phyloP scores from a whole-genome alignment of 1,140 invertebrate genomes.

The Mercenaria mercenaria region DNA sequence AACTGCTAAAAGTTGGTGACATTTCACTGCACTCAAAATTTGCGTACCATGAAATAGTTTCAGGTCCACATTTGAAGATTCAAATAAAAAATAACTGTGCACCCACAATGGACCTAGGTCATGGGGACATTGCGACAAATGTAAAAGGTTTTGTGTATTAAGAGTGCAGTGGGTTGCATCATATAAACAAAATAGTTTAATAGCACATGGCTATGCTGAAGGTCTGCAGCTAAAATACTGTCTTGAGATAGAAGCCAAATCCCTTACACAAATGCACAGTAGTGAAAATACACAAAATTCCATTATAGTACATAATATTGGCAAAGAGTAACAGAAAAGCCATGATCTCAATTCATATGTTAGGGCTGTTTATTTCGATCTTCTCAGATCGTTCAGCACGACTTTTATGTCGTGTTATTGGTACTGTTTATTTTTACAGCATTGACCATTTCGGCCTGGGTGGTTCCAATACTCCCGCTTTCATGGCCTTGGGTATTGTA shows the following conservation, averaged over 20 bases:
- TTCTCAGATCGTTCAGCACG: too few relatives aligned
- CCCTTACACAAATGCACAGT: constrained; percentile 48
- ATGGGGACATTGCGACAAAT: constrained; percentile 48
- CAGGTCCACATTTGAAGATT: constrained; percentile 66
- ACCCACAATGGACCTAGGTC: constrained; percentile 68
- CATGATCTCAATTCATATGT: constrained; percentile 61
- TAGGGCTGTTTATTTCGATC: too few relatives aligned
- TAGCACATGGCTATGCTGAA: constrained; percentile 21
- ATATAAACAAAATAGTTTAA: constrained; percentile 42
- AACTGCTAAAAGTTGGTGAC: neutral
- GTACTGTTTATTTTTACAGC: too few relatives aligned
- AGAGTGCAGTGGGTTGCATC: constrained; percentile 23
- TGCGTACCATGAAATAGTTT: constrained; percentile 68
- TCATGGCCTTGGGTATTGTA: too few relatives aligned
- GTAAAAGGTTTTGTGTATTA: constrained; percentile 62
- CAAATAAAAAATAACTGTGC: constrained; percentile 69
- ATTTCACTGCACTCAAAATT: constrained; percentile 26
- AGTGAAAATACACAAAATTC: constrained; percentile 44
- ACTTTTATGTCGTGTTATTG: too few relatives aligned
- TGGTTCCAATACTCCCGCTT: too few relatives aligned
- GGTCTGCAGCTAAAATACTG: constrained; percentile 22
- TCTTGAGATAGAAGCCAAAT: constrained; percentile 59
- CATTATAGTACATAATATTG: constrained; percentile 18
- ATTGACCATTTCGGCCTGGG: too few relatives aligned
- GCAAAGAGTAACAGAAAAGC: neutral